Base-by-base conservation (phyloP, 1,140 invertebrate species). In the Drosophila busckii region DNA sequence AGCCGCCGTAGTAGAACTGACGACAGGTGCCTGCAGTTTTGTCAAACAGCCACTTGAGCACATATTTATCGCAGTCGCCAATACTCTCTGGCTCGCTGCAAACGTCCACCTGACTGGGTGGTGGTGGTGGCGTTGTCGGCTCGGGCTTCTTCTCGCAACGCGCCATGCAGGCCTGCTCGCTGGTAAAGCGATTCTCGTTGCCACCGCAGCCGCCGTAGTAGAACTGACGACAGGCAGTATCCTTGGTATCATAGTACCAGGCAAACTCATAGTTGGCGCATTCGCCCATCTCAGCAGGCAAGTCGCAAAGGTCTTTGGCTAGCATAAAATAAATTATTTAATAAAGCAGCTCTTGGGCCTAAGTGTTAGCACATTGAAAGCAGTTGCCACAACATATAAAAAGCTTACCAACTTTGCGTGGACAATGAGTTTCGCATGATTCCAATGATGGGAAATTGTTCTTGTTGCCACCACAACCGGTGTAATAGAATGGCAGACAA, bases 401-500 rank as follows among this genome's bases (percentile, higher is more conserved):
- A 70, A 64, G 66, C 93, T 94, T 90, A 95, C 94, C 93, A 68
- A 93, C 91, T 84, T 91, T 91, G 41, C 92, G 89, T 26, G 96
- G 94, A 88, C 97, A 98, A 71, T 92, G 90, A 42, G 90, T 87
- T 75, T 94, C 92, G 88, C 97, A 98, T 86, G 91, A 91, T 58
- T 92, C 90, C 87, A 92, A 90, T 84, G 90, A 91, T 28, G 90
- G 89, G 90, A 96, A 98, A 83, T 93, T 93, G 90, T 98, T 98
- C 76, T 89, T 90, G 89, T 97, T 98, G 56, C 95, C 96, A 66
- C 92, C 92, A 89, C 96, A 97, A 60, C 97, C 97, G 52, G 92
- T 93, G 90, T 96, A 98, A 91, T 97, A 97, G 91, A 99, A 99
- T 31, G 96, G 95, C 89, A 94, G 90, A 91, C 97, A 99, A 46